Conservation (phyloP, 2,888 invertebrate species). For the Cheilosia grossa region DNA sequence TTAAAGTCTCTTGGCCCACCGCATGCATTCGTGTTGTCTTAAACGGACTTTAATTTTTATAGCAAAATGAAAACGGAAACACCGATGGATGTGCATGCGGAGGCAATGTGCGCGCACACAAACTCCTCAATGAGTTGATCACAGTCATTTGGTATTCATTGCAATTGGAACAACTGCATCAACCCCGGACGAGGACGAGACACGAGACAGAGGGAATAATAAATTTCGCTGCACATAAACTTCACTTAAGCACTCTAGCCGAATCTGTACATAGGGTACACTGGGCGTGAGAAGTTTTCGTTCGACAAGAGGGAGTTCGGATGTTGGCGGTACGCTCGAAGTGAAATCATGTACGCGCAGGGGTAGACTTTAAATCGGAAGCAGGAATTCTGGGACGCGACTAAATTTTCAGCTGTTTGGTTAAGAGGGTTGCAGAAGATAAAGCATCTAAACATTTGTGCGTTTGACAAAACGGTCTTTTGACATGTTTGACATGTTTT, state of each 20-base stretch:
- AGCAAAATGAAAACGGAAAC: slow-evolving; percentile 12
- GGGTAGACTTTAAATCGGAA: too few species aligned
- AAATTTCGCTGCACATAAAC: slow-evolving; percentile 62
- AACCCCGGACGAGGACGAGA: slow-evolving; percentile 62
- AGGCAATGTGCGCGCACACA: slow-evolving; percentile 43
- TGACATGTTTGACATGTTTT: too few species aligned
- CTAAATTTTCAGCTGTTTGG: too few species aligned
- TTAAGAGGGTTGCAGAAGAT: too few species aligned
- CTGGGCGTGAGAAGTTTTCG: slow-evolving; percentile 1
- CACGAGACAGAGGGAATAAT: slow-evolving; percentile 75
- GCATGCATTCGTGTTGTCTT: slow-evolving; percentile 44
- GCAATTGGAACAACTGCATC: slow-evolving; percentile 74
- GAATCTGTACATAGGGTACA: not conserved
- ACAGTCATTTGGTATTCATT: slow-evolving; percentile 74
- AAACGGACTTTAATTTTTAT: slow-evolving; percentile 59
- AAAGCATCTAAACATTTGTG: too few species aligned
- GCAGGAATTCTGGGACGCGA: too few species aligned
- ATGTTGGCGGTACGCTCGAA: not conserved
- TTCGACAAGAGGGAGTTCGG: not conserved
- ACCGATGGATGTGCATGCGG: not conserved
- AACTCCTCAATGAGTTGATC: slow-evolving; percentile 71
- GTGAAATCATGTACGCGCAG: not conserved
- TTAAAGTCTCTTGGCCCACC: slow-evolving; percentile 60
- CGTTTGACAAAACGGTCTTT: too few species aligned
- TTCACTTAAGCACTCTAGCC: slow-evolving; percentile 46